Percentiles rank a stretch among this genome's conserved stretches.
Evolutionary conservation across 2,113 vertebrate species (phyloP).

Genomic region (Coregonus clupeaformis): DNA sequence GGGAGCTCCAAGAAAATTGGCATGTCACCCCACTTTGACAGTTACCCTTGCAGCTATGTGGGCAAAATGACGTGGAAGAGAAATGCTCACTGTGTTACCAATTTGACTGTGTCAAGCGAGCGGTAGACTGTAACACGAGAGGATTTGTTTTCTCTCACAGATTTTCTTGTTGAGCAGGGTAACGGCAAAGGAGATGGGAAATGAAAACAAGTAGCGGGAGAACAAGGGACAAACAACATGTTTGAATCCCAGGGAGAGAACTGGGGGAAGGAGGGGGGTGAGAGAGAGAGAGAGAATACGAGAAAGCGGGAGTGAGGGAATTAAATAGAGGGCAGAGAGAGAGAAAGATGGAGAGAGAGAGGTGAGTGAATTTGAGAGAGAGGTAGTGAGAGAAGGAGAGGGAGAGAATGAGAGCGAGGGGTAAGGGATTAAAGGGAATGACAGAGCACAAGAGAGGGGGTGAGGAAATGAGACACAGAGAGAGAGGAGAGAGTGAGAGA

Average conservation of each 20-base stretch:
- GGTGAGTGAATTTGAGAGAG: no score
- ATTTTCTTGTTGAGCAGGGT: conserved; percentile 41
- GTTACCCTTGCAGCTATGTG: conserved; percentile 23
- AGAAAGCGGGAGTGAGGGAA: conserved; percentile 16
- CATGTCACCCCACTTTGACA: conserved; percentile 24
- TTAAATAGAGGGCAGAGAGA: conserved; percentile 9
- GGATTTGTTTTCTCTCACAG: conserved; percentile 38
- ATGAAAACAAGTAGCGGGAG: conserved; percentile 48
- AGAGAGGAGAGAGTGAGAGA: conserved; percentile 3
- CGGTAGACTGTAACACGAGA: conserved; percentile 43
- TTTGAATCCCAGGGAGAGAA: conserved; percentile 31
- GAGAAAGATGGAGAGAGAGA: background rate
- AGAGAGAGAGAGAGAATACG: background rate
- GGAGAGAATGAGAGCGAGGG: conserved; percentile 17
- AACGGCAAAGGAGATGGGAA: conserved; percentile 48
- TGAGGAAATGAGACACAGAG: background rate
- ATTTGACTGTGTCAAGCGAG: conserved; percentile 45
- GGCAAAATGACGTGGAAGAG: conserved; percentile 8
- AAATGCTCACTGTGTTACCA: conserved; percentile 32
- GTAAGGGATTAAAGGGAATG: background rate
- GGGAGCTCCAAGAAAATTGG: conserved; percentile 27
- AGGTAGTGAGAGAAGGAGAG: background rate
- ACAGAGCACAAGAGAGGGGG: conserved; percentile 22
- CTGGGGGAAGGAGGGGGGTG: background rate
- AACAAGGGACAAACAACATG: conserved; percentile 35